These are phyloP conservation scores for Gastrophryne carolinensis DNA, from an alignment of 2,797 vertebrate species.

Conservation along the genomic window DNA sequence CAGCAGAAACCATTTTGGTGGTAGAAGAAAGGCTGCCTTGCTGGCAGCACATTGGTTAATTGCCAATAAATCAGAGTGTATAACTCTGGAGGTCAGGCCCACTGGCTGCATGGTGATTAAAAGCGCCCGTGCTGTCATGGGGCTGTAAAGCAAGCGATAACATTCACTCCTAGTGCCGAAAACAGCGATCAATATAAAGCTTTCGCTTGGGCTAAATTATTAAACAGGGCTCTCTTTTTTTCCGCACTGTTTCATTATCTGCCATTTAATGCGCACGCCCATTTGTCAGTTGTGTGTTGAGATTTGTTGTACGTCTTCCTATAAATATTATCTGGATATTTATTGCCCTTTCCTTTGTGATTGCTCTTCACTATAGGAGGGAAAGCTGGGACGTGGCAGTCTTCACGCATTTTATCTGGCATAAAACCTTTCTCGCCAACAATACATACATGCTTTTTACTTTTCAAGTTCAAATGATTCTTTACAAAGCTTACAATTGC, in stretches of 20 bases:
- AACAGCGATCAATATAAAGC: conserved; percentile 85
- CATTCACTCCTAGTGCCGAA: conserved; percentile 80
- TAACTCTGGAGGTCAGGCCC: conserved; percentile 39
- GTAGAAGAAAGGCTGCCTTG: not conserved
- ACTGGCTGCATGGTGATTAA: conserved; percentile 71
- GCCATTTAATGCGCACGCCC: conserved; percentile 72
- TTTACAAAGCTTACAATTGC: not conserved
- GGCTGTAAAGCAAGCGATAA: conserved; percentile 74
- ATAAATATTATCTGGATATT: not conserved
- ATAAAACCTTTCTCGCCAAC: not conserved
- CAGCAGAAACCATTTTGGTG: not conserved
- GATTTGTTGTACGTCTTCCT: conserved; percentile 67
- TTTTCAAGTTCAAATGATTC: not conserved
- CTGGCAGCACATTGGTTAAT: conserved; percentile 12
- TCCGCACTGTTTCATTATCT: conserved; percentile 78
- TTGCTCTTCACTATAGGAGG: not conserved
- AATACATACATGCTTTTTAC: not conserved
- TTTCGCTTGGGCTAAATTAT: conserved; percentile 87
- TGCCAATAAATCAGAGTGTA: conserved; percentile 15
- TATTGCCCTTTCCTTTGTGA: conserved; percentile 47
- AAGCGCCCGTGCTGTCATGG: conserved; percentile 77
- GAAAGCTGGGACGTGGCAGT: not conserved
- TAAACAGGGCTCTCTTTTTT: conserved; percentile 76
- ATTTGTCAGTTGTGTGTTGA: conserved; percentile 59
- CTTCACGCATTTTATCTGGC: not conserved